Base-by-base conservation (phyloP, 1,140 invertebrate genomes). In the Heliconius congener region DNA sequence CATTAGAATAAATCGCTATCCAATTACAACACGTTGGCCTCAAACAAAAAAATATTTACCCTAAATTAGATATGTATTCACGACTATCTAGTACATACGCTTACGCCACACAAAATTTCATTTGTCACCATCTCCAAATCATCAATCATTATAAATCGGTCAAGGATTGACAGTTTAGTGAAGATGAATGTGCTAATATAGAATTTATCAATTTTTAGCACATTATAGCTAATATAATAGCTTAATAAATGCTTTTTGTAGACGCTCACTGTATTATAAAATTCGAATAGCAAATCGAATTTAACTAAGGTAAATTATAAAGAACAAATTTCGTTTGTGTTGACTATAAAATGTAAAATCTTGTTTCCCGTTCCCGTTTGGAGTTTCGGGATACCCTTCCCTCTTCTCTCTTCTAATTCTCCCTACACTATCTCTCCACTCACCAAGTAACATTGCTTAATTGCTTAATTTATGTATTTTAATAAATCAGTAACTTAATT, bases 91-190 rank as follows among this genome's bases (percentile, higher is more conserved):
- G 13, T 23, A 23, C n/a, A 23, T 23, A 23, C n/a, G 11, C 23
- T 66, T 66, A 30, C 60, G 11, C 11, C 23, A 66, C 60, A 66
- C 50, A 2, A n/a, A 3, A 66, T 66, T 66, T 66, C 60, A 30
- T 27, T 30, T 66, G n/a, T 66, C 60, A 66, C 11, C 60, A 66
- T 66, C n/a, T 66, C n/a, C 60, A 66, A 66, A 27, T 27, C 60
- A 60, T 60, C 57, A 60, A 60, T 60, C 57, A 66, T 66, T 4
- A 66, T 66, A 66, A 66, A 66, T 27, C 60, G 60, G 60, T 66
- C 60, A 66, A 66, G 60, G 60, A 27, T 66, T 66, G 60, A 66
- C 23, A 66, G 23, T 30, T 13, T 66, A 27, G 55, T 57, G 27
- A 30, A 30, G 23, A 66, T 30, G n/a, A 13, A 66, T 66, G 60